Conservation (phyloP, 1,140 invertebrate species). For the Bombus terrestris region DNA sequence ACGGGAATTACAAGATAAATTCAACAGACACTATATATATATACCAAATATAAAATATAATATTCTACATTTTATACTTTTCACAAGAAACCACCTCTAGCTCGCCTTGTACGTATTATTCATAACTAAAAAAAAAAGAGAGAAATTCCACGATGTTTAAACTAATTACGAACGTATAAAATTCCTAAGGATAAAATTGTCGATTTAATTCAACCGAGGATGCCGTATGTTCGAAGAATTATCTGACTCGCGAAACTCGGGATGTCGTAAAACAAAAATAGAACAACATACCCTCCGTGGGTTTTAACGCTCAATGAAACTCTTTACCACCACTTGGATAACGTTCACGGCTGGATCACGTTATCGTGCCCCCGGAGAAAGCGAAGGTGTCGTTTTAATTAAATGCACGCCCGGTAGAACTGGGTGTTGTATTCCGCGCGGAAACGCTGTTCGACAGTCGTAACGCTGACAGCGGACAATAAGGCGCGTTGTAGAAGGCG, state of each 20-base stretch:
- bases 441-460: slow-evolving; percentile 7
- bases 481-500: slow-evolving; percentile 12
- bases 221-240: not conserved
- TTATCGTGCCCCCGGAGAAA: not conserved
- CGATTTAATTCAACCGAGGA: not conserved
- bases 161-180: not conserved
- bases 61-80: no score
- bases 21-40: no score
- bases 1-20: no score
- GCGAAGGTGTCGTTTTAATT: slow-evolving; percentile 30
- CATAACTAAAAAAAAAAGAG: no score
- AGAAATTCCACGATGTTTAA: not conserved
- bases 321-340: not conserved
- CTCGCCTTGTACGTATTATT: no score
- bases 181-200: not conserved
- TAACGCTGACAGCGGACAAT: slow-evolving; percentile 7
- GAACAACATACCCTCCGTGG: not conserved
- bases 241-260: not conserved
- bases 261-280: not conserved
- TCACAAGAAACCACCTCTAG: no score
- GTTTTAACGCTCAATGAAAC: not conserved
- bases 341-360: not conserved
- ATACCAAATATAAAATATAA: no score
- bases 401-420: not conserved
- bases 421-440: slow-evolving; percentile 4